Evolutionary conservation across 1,140 invertebrate species (phyloP).

Genomic region (Hyposmocoma kahamanoa): DNA sequence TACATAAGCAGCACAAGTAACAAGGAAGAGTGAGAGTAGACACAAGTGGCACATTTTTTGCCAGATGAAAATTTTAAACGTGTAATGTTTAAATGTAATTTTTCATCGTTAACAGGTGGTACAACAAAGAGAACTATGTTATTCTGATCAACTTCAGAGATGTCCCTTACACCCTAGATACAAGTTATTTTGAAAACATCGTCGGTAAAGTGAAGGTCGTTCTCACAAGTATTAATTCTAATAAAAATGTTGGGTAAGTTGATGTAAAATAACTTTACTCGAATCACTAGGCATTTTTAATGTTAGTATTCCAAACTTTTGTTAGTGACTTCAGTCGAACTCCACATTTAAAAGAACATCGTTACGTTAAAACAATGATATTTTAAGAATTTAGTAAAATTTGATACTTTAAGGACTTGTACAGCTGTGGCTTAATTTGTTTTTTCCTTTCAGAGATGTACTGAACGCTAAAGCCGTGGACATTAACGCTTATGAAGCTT

Average conservation of each 20-base stretch:
- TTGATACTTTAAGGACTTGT: not conserved
- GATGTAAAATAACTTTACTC: too few species aligned
- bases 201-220: slow-evolving; percentile 60
- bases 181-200: slow-evolving; percentile 55
- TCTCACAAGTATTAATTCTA: slow-evolving; percentile 59
- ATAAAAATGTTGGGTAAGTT: slow-evolving; percentile 61
- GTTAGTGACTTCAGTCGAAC: not conserved
- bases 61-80: too few species aligned
- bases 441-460: slow-evolving; percentile 39
- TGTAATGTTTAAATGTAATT: too few species aligned
- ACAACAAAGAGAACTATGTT: slow-evolving; percentile 38
- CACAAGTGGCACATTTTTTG: too few species aligned
- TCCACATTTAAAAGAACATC: too few species aligned
- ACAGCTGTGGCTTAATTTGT: slow-evolving; percentile 8
- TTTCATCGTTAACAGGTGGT: slow-evolving; percentile 51
- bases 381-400: not conserved
- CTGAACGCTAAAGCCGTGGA: slow-evolving; percentile 27
- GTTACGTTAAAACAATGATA: too few species aligned
- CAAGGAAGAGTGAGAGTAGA: too few species aligned
- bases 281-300: too few species aligned
- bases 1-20: too few species aligned
- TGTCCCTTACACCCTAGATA: slow-evolving; percentile 32
- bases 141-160: slow-evolving; percentile 47
- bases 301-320: not conserved
- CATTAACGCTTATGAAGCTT: slow-evolving; percentile 33